These are phyloP conservation scores for Zhengitettix transpicula DNA, from an alignment of 2,888 invertebrate species.

Conservation along the genomic window DNA sequence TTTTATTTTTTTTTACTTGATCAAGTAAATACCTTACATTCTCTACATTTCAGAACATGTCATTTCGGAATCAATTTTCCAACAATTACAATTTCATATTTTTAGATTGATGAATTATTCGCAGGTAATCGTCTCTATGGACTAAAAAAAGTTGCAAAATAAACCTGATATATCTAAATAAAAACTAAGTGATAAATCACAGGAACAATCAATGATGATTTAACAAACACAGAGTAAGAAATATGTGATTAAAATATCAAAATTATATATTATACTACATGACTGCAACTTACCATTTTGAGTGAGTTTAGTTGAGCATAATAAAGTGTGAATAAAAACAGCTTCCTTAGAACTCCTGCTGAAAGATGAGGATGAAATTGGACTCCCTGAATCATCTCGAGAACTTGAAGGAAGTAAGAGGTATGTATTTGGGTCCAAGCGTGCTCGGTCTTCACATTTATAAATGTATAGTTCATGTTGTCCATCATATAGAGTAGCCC, in stretches of 20 bases:
- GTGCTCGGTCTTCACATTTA: constrained; percentile 72
- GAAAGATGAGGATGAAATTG: constrained; percentile 26
- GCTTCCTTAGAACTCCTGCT: constrained; percentile 70
- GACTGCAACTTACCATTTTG: constrained; percentile 56
- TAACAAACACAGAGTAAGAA: background rate
- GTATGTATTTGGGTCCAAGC: constrained; percentile 41
- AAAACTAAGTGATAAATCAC: too few species aligned
- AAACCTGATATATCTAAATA: too few species aligned
- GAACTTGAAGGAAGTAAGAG: constrained; percentile 29
- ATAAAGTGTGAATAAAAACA: constrained; percentile 60
- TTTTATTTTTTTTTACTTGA: too few species aligned
- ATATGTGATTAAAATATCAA: background rate
- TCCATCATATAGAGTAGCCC: constrained; percentile 76
- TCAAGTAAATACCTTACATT: too few species aligned
- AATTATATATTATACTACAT: constrained; percentile 1
- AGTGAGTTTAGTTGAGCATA: constrained; percentile 93
- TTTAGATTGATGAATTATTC: too few species aligned
- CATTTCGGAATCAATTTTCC: too few species aligned
- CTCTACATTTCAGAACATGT: too few species aligned
- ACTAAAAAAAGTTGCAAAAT: too few species aligned
- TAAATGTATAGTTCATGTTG: constrained; percentile 81
- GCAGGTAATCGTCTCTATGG: too few species aligned
- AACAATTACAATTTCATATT: too few species aligned
- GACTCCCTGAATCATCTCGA: constrained; percentile 28
- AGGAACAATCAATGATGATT: too few species aligned